Evolutionary conservation across 2,113 vertebrate genomes (phyloP).

Genomic region (Apaloderma vittatum): DNA sequence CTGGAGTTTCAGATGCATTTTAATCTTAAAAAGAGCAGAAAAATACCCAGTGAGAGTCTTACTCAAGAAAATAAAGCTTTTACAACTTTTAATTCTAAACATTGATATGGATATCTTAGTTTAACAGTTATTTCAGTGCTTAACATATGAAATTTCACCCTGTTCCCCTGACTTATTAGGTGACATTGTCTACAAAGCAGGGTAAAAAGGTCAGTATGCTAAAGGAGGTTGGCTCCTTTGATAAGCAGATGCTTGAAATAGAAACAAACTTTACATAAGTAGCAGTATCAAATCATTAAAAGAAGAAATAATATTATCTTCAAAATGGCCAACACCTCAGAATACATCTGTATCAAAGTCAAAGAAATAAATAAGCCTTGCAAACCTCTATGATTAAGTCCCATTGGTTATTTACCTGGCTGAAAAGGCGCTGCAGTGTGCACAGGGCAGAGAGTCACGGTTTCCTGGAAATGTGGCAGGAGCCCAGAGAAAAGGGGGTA

Average conservation of each 20-base stretch:
- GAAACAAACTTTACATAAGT: not conserved
- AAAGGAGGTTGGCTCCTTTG: not conserved
- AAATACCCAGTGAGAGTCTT: not conserved
- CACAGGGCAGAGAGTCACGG: rapidly evolving
- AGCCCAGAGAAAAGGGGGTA: not conserved
- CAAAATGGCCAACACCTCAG: not conserved
- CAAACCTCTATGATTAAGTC: not conserved
- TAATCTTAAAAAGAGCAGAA: not conserved
- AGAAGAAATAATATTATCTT: not conserved
- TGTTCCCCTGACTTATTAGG: not conserved
- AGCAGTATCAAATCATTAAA: not conserved
- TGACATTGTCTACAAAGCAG: not conserved
- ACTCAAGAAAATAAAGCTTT: not conserved
- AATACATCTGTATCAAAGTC: not conserved
- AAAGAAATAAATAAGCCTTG: not conserved
- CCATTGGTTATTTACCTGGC: not conserved
- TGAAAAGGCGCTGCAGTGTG: not conserved
- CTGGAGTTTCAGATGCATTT: not conserved
- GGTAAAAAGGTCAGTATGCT: not conserved
- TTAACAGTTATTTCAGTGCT: not conserved
- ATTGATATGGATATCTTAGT: not conserved
- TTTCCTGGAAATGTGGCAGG: not conserved
- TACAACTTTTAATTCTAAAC: not conserved
- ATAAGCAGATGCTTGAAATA: not conserved
- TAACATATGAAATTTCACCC: not conserved